Conservation (phyloP, 2,888 invertebrate species). For the Gnatocerus cornutus region DNA sequence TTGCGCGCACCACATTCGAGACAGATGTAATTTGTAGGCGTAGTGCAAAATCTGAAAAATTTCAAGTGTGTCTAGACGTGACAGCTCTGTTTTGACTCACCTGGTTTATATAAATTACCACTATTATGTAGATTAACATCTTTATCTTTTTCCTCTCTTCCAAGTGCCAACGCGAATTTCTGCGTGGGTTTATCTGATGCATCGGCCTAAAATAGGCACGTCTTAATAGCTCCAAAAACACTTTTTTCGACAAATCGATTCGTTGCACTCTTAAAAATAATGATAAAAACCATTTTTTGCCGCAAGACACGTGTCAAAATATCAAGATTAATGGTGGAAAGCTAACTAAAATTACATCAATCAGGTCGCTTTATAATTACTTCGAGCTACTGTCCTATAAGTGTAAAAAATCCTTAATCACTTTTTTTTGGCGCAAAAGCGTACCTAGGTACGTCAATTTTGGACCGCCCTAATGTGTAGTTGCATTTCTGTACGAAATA, state of each 20-base stretch:
- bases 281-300: conserved; percentile 32
- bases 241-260: conserved; percentile 21
- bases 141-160: conserved; percentile 52
- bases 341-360: conserved; percentile 40
- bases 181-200: conserved; percentile 56
- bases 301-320: conserved; percentile 41
- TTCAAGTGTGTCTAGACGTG: conserved; percentile 39
- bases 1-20: conserved; percentile 45
- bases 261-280: conserved; percentile 38
- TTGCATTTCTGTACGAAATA: conserved; percentile 4
- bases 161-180: conserved; percentile 55
- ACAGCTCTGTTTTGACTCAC: conserved; percentile 56
- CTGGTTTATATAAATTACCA: conserved; percentile 59
- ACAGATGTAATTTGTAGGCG: conserved; percentile 55
- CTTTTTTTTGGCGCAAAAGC: conserved; percentile 13
- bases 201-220: conserved; percentile 47
- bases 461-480: conserved; percentile 16
- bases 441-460: conserved; percentile 1
- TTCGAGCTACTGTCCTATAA: conserved; percentile 22
- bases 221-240: conserved; percentile 12
- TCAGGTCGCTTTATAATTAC: conserved; percentile 39
- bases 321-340: conserved; percentile 35
- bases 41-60: conserved; percentile 46
- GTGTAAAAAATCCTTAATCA: conserved; percentile 25
- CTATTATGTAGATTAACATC: conserved; percentile 59